Conservation (phyloP, 92 coral and sea anemone species). For the Palythoa grandiflora region DNA sequence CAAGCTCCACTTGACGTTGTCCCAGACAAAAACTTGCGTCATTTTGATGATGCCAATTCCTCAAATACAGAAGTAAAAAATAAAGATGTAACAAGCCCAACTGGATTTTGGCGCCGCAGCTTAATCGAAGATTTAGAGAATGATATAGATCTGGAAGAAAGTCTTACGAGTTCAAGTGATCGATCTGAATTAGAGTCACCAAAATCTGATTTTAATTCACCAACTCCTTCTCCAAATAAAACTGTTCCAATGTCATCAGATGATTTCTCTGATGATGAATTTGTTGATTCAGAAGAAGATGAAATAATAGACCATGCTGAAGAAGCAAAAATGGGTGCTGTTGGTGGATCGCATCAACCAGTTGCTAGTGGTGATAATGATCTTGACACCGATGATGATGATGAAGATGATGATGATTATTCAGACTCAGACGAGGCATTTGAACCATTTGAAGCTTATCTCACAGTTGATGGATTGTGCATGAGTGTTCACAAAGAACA, state of each 20-base stretch:
- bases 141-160: conserved; percentile 80
- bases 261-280: conserved; percentile 70
- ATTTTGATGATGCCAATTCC: conserved; percentile 14
- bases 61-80: conserved; percentile 38
- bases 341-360: conserved; percentile 63
- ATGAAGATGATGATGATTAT: conserved; percentile 50
- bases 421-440: conserved; percentile 57
- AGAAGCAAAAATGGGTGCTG: conserved; percentile 86
- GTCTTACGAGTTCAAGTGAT: conserved; percentile 66
- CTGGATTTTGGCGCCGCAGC: conserved; percentile 83
- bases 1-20: conserved; percentile 8
- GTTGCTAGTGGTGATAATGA: conserved; percentile 11
- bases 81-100: conserved; percentile 32
- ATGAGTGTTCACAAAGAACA: conserved; percentile 71
- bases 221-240: conserved; percentile 42
- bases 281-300: conserved; percentile 86
- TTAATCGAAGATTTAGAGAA: conserved; percentile 87
- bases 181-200: conserved; percentile 47
- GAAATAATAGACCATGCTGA: conserved; percentile 82
- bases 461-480: conserved; percentile 85
- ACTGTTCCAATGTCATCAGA: conserved; percentile 32
- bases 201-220: conserved; percentile 34
- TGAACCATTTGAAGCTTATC: conserved; percentile 62
- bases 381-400: conserved; percentile 40
- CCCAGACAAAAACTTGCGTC: conserved; percentile 23